A percentile compares a stretch with the other conserved stretches of the same genome.
phyloP scores from a whole-genome alignment of 2,113 vertebrate species.

The Tetrao urogallus region DNA sequence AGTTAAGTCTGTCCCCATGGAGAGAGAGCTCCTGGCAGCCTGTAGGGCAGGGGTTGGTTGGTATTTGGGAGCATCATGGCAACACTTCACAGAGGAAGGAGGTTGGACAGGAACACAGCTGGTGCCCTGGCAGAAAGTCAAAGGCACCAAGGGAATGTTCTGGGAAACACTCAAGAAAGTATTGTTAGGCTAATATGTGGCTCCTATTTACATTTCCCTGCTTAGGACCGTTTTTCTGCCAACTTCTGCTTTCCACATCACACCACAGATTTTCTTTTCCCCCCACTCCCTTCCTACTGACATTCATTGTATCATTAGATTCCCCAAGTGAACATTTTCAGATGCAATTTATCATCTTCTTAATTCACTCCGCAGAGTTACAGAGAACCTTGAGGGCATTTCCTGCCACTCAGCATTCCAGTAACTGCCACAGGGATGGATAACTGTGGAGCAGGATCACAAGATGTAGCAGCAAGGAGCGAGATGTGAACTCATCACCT shows the following conservation, averaged over 20 bases:
- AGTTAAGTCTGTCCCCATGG: not conserved
- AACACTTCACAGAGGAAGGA: not conserved
- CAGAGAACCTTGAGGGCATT: not conserved
- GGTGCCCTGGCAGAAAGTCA: conserved; percentile 16
- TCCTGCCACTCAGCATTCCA: not conserved
- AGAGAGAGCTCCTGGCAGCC: not conserved
- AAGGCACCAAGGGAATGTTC: not conserved
- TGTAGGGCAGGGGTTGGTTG: no score
- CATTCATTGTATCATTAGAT: not conserved
- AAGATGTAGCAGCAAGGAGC: not conserved
- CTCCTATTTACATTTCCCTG: not conserved
- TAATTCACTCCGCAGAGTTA: not conserved
- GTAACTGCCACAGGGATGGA: not conserved
- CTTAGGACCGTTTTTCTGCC: not conserved
- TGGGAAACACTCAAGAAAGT: conserved; percentile 21
- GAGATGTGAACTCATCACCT: not conserved
- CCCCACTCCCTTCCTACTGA: not conserved
- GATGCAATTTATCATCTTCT: not conserved
- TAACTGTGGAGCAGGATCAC: not conserved
- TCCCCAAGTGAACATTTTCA: not conserved
- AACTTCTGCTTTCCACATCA: not conserved
- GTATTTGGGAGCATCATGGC: not conserved
- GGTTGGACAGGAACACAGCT: not conserved
- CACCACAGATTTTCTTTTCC: not conserved
- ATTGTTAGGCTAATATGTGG: not conserved